Evolutionary conservation across 2,113 vertebrate species (phyloP), one percentile per base, ranked within the genome.

Genomic region (Piprites chloris): DNA sequence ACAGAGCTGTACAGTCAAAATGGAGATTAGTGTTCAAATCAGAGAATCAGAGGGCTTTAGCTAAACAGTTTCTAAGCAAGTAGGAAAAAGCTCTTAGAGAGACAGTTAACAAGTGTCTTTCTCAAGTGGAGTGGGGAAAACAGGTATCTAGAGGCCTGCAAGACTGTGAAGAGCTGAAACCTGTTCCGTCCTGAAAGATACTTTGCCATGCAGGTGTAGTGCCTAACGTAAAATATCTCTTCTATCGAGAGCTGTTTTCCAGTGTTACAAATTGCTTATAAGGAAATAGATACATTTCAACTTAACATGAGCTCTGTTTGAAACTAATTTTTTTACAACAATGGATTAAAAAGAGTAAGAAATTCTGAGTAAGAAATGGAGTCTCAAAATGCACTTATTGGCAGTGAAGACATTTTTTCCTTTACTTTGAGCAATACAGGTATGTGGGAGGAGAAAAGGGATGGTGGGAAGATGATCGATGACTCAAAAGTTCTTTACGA

Each of bases 381-480:
- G 32, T 75, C 49, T 92, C 52, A 75, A 72, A 93, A 90, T 58
- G 37, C 65, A 52, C 41, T 87, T 93, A 85, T 79, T 96, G 94
- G 88, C 78, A 85, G 62, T 71, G 68, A 67, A 93, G 90, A 74
- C 35, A 75, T 69, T 88, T 96, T 85, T 90, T 86, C 76, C 75
- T 85, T 80, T 68, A 78, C 49, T 77, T 93, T 90, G 52, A 94
- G 95, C 75, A 91, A 88, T 84, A 83, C 85, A 95, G 91, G 90
- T 95, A 93, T 1, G 93, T 96, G 61, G 93, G 95, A 96, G 68
- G 79, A 95, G 78, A 91, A 96, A 85, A 88, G 35, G 66, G 76
- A 81, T 92, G 86, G 94, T 96, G 95, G 96, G 93, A 96, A 97
- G 90, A 93, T 90, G 92, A 96, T 94, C 67, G 79, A 96, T 96